Conservation (phyloP, 2,113 vertebrate genomes). For the Sinocyclocheilus anshuiensis region DNA sequence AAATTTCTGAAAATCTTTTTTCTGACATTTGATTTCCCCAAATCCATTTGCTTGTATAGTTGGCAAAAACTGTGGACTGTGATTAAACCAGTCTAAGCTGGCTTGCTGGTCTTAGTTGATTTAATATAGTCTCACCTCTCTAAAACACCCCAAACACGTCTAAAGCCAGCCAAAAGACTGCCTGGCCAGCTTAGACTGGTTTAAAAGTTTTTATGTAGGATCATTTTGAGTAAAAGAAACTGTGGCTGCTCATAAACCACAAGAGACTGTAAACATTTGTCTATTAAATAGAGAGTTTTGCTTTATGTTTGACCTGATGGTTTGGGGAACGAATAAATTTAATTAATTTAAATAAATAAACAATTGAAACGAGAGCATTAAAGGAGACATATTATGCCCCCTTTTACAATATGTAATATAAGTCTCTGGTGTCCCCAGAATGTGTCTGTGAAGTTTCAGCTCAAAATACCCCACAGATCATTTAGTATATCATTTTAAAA, state of each 20-base stretch:
- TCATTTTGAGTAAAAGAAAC: not conserved
- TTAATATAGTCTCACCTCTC: not conserved
- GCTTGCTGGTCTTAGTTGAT: not conserved
- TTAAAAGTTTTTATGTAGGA: not conserved
- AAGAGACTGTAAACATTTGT: not conserved
- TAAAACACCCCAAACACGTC: not conserved
- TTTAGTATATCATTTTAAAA: no score
- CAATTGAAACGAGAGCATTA: not conserved
- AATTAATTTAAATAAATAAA: not conserved
- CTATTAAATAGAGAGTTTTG: not conserved
- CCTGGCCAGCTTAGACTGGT: not conserved
- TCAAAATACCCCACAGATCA: no score
- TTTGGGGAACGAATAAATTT: not conserved
- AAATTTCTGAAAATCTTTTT: not conserved
- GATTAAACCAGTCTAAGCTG: not conserved
- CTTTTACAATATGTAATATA: no score
- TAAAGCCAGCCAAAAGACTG: not conserved
- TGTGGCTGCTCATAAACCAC: not conserved
- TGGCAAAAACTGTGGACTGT: slow-evolving; percentile 5
- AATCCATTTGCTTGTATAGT: slow-evolving; percentile 4
- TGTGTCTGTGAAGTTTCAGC: no score
- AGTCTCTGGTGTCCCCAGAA: no score
- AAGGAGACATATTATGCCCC: no score
- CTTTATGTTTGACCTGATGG: not conserved
- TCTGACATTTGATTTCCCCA: not conserved